Conservation (phyloP, 2,113 vertebrate genomes). For the Aspidoscelis tigris region DNA sequence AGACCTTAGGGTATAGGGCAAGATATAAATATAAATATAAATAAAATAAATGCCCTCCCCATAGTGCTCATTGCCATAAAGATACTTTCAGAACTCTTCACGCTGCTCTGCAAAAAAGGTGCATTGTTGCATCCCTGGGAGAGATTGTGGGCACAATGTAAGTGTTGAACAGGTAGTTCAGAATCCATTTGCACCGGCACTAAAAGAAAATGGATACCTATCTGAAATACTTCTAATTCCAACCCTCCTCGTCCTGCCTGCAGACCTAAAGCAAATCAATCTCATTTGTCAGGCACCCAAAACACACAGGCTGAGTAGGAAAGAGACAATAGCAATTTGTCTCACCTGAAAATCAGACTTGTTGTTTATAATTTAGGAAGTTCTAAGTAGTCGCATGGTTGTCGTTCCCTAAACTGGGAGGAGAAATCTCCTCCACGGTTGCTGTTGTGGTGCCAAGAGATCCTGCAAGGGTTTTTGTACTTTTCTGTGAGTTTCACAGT, state of each 20-base stretch:
- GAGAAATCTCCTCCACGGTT: constrained; percentile 48
- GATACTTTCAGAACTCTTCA: too few relatives aligned
- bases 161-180: not conserved
- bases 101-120: too few relatives aligned
- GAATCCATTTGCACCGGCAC: constrained; percentile 27
- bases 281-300: constrained; percentile 20
- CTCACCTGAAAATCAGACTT: constrained; percentile 43
- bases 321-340: constrained; percentile 46
- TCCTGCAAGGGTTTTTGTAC: constrained; percentile 45
- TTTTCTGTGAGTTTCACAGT: constrained; percentile 45
- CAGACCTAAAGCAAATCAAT: constrained; percentile 14
- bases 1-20: too few relatives aligned
- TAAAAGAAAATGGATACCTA: constrained; percentile 2
- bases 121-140: too few relatives aligned
- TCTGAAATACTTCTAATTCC: constrained; percentile 27
- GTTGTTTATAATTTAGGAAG: constrained; percentile 41
- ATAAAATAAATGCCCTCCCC: too few relatives aligned
- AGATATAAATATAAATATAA: too few relatives aligned
- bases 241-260: constrained; percentile 22
- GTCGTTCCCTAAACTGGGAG: constrained; percentile 44
- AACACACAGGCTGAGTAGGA: constrained; percentile 21
- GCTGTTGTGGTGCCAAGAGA: constrained; percentile 52
- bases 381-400: constrained; percentile 42
- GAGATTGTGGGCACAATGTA: too few relatives aligned
- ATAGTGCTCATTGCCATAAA: too few relatives aligned